Evolutionary conservation across 64 coral and sea anemone species (phyloP).

Genomic region (Dendrophyllia cribrosa): DNA sequence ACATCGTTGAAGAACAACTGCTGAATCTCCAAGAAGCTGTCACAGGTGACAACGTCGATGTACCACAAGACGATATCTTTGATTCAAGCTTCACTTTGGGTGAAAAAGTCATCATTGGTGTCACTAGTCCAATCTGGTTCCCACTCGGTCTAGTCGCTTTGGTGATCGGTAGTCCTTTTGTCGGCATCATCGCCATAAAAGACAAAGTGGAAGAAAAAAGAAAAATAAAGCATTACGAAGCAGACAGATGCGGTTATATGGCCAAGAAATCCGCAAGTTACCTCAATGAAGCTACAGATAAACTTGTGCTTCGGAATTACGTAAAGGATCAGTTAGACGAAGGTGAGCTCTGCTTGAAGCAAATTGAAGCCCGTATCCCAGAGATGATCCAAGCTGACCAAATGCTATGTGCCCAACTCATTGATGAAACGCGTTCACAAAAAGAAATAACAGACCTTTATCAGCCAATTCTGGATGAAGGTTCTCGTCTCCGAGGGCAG

Average conservation of each 20-base stretch:
- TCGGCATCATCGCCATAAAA: slow-evolving; percentile 6
- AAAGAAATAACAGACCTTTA: neutral
- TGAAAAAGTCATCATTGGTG: slow-evolving; percentile 14
- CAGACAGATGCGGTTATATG: slow-evolving; percentile 36
- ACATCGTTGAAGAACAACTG: neutral
- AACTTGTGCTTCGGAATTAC: neutral
- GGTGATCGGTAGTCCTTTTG: slow-evolving; percentile 2
- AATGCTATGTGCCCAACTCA: slow-evolving; percentile 11
- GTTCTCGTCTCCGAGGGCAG: neutral
- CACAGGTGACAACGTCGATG: neutral
- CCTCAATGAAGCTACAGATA: neutral
- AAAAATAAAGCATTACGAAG: neutral
- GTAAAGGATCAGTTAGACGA: neutral
- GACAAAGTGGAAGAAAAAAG: neutral
- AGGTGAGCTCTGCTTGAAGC: neutral
- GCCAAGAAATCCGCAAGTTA: neutral
- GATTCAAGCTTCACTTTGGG: neutral
- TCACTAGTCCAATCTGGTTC: neutral
- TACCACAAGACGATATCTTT: neutral
- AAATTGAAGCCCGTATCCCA: slow-evolving; percentile 35
- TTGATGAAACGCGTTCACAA: neutral
- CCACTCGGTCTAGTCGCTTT: neutral
- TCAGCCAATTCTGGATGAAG: neutral
- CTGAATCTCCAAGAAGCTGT: slow-evolving; percentile 1
- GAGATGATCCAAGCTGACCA: slow-evolving; percentile 24